Base-by-base conservation (phyloP, 2,888 invertebrate species). In the Philopedon plagiatum region DNA sequence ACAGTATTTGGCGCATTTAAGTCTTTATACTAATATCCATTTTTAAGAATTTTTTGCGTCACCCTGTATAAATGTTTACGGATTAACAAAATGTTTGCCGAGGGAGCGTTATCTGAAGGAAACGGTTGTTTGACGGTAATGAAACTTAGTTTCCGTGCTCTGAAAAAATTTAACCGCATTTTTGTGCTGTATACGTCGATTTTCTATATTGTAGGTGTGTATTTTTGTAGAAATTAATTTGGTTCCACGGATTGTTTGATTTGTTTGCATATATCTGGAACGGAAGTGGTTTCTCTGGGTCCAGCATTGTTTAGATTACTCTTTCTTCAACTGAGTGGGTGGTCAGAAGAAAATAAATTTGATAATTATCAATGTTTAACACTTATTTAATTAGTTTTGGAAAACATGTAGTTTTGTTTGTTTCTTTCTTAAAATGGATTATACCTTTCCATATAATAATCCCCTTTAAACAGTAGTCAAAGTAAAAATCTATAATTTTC, bases 61-160 rank as follows among this genome's bases (percentile, higher is more conserved):
- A 15, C 41, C 23, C 41, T 9, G 39, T 58, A 58, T 26, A 39
- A 23, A 9, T 15, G 5, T 39, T 57, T 18, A 57, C 9, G 37
- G 11, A 34, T 62, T 62, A 62, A 39, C 51, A 18, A 29, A 32
- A 58, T 66, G 56, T 78, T 75, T 76, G 65, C 76, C 73, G 72
- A 78, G 77, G 77, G 76, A 79, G 78, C 78, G 79, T 81, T 81
- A 80, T 80, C 80, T 79, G 66, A 79, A 66, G 80, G 80, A 80
- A 80, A 79, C 79, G 79, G 78, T 79, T 80, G 78, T 80, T 79
- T 78, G 79, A 15, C 57, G 57, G 44, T 66, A 56, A 61, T 32
- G 44, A 46, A 61, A 58, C 58, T 46, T 26, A n/a, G 56, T 56
- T 66, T 58, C 66, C 57, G 66, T 49, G 29, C 41, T 46, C 61